These are phyloP conservation scores for Gambusia affinis DNA, from an alignment of 2,113 vertebrate species.

Conservation along the genomic window DNA sequence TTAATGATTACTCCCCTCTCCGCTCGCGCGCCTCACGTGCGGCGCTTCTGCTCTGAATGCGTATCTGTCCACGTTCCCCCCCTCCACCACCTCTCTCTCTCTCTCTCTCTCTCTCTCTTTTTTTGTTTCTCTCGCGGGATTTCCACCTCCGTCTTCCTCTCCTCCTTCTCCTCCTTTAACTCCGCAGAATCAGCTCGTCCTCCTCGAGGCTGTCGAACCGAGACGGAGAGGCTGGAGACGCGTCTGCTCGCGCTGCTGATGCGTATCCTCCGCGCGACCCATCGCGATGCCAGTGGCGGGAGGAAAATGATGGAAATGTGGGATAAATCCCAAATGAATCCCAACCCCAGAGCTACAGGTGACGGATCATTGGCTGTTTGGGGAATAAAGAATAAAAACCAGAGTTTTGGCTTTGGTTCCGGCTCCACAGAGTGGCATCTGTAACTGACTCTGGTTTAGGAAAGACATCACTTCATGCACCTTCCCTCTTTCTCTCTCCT, in stretches of 20 bases:
- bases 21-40: conserved; percentile 53
- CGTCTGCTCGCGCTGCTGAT: conserved; percentile 16
- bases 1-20: conserved; percentile 44
- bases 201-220: conserved; percentile 52
- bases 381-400: neutral
- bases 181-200: conserved; percentile 46
- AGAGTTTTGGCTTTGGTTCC: neutral
- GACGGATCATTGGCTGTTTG: neutral
- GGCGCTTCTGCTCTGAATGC: conserved; percentile 19
- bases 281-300: conserved; percentile 32
- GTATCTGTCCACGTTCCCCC: conserved; percentile 20
- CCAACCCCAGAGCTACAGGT: conserved; percentile 25
- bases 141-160: conserved; percentile 37
- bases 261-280: conserved; percentile 32
- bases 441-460: conserved; percentile 1
- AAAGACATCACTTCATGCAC: neutral
- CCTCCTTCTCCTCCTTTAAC: conserved; percentile 1
- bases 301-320: neutral
- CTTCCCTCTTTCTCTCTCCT: neutral
- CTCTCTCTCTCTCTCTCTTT: neutral
- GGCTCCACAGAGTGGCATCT: conserved; percentile 1
- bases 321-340: neutral
- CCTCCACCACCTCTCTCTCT: neutral
- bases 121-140: conserved; percentile 53
- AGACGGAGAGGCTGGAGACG: conserved; percentile 39